Evolutionary conservation across 64 coral and sea anemone genomes (phyloP).

Genomic region (Montipora foliosa): DNA sequence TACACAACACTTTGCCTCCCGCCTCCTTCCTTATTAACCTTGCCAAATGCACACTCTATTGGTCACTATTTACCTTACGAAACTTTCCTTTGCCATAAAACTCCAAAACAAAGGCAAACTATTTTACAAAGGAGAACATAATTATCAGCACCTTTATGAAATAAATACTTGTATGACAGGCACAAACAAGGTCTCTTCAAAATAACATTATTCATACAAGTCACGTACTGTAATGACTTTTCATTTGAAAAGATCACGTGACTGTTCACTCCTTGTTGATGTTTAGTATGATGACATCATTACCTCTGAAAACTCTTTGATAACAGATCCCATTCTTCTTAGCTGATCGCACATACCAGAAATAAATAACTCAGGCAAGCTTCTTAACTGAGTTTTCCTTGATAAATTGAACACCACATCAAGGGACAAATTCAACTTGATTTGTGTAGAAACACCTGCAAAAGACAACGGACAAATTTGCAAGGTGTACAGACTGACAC

Average conservation of each 20-base stretch:
- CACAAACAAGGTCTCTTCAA: no score
- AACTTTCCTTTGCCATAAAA: no score
- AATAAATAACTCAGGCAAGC: constrained; percentile 54
- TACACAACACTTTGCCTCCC: no score
- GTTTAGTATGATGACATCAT: background rate
- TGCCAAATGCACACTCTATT: no score
- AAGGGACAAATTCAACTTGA: constrained; percentile 17
- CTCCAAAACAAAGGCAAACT: no score
- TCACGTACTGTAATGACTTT: background rate
- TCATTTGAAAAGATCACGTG: background rate
- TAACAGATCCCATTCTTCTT: constrained; percentile 34
- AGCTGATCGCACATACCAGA: constrained; percentile 47
- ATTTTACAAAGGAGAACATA: no score
- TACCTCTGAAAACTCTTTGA: constrained; percentile 64
- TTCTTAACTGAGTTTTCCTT: background rate
- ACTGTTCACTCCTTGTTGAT: background rate
- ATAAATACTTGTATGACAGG: no score
- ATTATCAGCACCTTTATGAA: no score
- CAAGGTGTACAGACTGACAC: no score
- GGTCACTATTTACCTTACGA: no score
- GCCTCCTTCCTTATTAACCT: no score
- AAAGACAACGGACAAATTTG: background rate
- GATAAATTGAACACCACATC: constrained; percentile 45
- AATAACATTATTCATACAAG: no score
- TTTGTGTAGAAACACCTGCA: background rate